Evolutionary conservation across 2,888 invertebrate species (phyloP).

Genomic region (Piscicola geometra): DNA sequence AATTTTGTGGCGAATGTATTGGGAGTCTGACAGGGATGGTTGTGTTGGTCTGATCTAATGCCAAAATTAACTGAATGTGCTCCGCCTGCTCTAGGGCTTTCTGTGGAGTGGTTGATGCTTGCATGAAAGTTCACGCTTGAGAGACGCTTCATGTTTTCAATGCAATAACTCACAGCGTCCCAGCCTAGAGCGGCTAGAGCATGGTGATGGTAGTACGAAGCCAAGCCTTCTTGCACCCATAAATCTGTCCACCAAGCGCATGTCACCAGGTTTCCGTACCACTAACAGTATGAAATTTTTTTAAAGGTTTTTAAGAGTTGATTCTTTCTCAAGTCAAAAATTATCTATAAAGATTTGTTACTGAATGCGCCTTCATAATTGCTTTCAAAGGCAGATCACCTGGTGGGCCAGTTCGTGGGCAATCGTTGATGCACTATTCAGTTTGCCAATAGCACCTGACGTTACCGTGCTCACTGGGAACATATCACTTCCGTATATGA

Average conservation of each 20-base stretch:
- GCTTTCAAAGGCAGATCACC: too few species aligned
- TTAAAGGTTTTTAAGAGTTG: too few species aligned
- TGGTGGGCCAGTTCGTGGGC: conserved; percentile 37
- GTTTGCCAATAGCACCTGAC: background rate
- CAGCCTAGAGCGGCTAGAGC: conserved; percentile 36
- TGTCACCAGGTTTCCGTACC: conserved; percentile 39
- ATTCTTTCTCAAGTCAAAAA: too few species aligned
- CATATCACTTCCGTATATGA: conserved; percentile 33
- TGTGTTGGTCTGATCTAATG: conserved; percentile 7
- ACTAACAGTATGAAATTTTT: too few species aligned
- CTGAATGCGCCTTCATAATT: too few species aligned
- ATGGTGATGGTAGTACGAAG: conserved; percentile 34
- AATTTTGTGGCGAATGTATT: conserved; percentile 23
- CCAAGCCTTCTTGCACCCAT: conserved; percentile 40
- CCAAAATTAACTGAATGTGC: background rate
- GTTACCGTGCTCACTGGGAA: conserved; percentile 26
- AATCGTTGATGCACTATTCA: conserved; percentile 18
- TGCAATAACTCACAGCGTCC: conserved; percentile 25
- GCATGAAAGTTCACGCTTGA: too few species aligned
- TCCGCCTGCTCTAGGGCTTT: conserved; percentile 10
- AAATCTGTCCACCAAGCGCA: conserved; percentile 38
- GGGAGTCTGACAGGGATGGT: conserved; percentile 25
- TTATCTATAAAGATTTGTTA: too few species aligned
- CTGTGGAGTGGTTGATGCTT: background rate
- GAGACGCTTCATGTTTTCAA: too few species aligned